Evolutionary conservation across 2,888 invertebrate genomes (phyloP).

Genomic region (Drosophila yooni): DNA sequence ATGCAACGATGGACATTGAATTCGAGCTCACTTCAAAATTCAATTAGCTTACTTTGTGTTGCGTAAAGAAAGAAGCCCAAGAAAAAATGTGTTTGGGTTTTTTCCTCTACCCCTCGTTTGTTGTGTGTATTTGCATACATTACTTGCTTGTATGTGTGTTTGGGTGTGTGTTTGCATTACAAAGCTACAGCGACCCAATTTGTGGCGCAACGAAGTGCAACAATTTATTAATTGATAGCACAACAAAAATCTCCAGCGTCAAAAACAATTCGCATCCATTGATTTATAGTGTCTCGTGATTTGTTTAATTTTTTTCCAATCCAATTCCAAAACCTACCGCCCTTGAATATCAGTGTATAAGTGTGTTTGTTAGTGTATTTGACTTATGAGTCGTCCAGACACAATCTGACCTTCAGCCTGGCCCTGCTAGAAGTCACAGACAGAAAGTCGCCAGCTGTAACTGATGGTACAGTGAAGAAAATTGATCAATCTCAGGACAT

Average conservation of each 20-base stretch:
- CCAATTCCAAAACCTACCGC: neutral
- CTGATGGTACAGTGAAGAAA: constrained; percentile 12
- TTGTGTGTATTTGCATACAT: constrained; percentile 64
- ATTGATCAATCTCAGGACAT: neutral
- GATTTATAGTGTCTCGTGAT: constrained; percentile 43
- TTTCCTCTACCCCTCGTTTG: constrained; percentile 6
- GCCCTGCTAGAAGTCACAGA: constrained; percentile 4
- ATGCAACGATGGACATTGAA: constrained; percentile 22
- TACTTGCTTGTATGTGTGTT: constrained; percentile 12
- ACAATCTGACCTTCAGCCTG: constrained; percentile 13
- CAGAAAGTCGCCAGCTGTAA: constrained; percentile 16
- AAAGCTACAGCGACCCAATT: constrained; percentile 58
- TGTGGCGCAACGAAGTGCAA: constrained; percentile 28
- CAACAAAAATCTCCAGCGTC: constrained; percentile 34
- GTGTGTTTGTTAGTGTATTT: constrained; percentile 24
- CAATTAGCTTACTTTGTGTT: constrained; percentile 56
- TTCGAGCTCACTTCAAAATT: constrained; percentile 52
- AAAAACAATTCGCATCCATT: constrained; percentile 41
- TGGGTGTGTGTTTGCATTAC: constrained; percentile 15
- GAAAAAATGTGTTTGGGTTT: constrained; percentile 50
- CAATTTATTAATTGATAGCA: constrained; percentile 56
- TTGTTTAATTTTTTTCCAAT: neutral
- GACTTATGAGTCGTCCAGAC: constrained; percentile 39
- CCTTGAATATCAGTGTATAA: neutral
- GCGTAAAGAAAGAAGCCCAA: constrained; percentile 28